phyloP scores from a whole-genome alignment of 2,113 vertebrate species.

The Caloenas nicobarica region DNA sequence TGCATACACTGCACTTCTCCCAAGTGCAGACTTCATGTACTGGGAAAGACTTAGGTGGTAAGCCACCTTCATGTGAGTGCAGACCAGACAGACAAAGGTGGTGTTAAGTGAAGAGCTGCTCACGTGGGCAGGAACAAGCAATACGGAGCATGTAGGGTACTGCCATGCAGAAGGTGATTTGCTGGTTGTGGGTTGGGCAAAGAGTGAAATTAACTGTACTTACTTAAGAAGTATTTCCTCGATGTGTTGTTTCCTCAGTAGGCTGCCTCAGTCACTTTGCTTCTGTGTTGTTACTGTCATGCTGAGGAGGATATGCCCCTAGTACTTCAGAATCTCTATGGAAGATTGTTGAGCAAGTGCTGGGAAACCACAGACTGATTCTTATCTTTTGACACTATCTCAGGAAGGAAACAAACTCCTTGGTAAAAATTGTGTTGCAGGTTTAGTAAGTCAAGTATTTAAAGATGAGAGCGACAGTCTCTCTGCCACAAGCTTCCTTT shows the following conservation, averaged over 20 bases:
- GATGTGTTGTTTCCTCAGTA: background rate
- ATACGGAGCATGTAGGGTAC: background rate
- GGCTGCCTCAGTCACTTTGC: background rate
- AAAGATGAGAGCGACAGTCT: background rate
- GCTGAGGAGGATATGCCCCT: background rate
- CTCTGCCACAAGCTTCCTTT: background rate
- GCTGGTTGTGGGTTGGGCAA: background rate
- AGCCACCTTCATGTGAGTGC: background rate
- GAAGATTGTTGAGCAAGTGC: background rate
- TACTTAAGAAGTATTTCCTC: background rate
- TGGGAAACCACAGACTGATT: background rate
- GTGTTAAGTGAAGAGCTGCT: background rate
- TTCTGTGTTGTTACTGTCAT: background rate
- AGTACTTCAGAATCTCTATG: constrained; percentile 1
- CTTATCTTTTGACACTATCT: background rate
- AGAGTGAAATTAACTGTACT: background rate
- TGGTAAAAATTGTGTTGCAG: background rate
- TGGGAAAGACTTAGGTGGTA: background rate
- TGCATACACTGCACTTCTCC: accelerated
- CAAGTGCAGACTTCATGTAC: background rate
- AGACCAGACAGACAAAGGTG: background rate
- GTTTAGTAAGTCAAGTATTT: background rate
- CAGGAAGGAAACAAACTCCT: constrained; percentile 35
- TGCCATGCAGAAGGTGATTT: background rate
- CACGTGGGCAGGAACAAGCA: background rate